Conservation (phyloP, 2,888 invertebrate genomes). For the Beris morrisii region DNA sequence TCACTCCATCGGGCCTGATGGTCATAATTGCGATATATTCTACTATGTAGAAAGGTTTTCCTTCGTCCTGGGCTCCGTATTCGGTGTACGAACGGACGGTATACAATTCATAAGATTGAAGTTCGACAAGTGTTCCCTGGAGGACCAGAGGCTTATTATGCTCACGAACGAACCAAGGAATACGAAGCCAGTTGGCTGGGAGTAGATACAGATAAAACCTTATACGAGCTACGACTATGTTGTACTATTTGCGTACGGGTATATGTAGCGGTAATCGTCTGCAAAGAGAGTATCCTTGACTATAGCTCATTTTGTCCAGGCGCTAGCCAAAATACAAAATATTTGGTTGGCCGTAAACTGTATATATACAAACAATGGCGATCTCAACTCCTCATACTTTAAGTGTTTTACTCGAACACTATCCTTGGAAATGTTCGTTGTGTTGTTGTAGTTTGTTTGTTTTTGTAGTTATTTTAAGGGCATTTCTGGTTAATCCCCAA, state of each 20-base stretch:
- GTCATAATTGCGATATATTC: slow-evolving; percentile 27
- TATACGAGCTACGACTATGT: background rate
- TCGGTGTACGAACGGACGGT: background rate
- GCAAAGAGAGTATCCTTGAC: background rate
- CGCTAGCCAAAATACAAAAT: background rate
- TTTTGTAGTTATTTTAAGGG: background rate
- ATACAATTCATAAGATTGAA: slow-evolving; percentile 31
- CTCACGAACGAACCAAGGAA: slow-evolving; percentile 5
- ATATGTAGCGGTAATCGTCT: no score
- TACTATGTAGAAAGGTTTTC: slow-evolving; percentile 8
- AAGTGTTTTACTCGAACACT: no score
- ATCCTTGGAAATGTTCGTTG: no score
- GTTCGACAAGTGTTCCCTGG: slow-evolving; percentile 27
- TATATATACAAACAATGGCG: no score
- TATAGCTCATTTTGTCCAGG: background rate
- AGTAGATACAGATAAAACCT: background rate
- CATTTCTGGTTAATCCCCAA: slow-evolving; percentile 31
- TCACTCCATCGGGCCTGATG: slow-evolving; percentile 14
- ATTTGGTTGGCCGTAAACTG: no score
- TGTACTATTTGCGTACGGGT: slow-evolving; percentile 1
- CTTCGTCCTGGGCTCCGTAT: background rate
- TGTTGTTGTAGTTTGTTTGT: no score
- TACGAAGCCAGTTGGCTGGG: no score
- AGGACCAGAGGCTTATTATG: slow-evolving; percentile 22
- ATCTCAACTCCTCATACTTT: no score